Base-by-base conservation (phyloP, 2,113 vertebrate genomes). In the Pelecanus crispus region DNA sequence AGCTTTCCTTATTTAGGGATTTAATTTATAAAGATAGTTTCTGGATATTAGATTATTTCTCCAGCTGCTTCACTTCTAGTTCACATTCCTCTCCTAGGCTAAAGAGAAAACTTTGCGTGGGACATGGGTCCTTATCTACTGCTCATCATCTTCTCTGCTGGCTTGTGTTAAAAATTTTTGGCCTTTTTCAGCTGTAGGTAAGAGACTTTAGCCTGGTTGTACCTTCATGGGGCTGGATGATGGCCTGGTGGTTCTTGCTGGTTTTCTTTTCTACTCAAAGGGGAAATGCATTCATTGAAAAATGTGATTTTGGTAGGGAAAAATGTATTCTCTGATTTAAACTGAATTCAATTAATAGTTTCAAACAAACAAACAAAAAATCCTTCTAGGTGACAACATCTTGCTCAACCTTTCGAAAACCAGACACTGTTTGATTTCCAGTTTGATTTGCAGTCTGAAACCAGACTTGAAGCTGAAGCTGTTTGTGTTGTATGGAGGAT, bases 1-100 rank as follows among this genome's bases (percentile, higher is more conserved):
- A 59, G 32, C 70, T 85, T 86, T 91, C 53, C 53, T 93, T 93
- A 70, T 81, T 92, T 77, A 85, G 42, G 50, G 17, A 47, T 75
- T 91, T 85, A 73, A 90, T 85, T 94, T 88, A 58, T 82, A 34
- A 91, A 88, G 71, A 62, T 86, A 55, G 74, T 87, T 92, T 92
- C 73, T 81, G 56, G 74, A 17, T 80, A 73, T 5, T 77, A 68
- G 45, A 38, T 42, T 92, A 44, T 91, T 85, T 66, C 38, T 90
- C 7, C n/a, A 80, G 36, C 78, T 1, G 4, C 40, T 81, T 85
- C 8, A 17, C 11, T 89, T 80, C 40, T 72, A 42, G 21, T 79
- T 90, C 7, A 6, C 32, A 49, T 77, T 94, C n/a, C 5, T 95
- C 25, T 81, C 29, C 20, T 36, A 38, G 42, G 25, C 42, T 73